Evolutionary conservation across 2,797 vertebrate genomes (phyloP).

Genomic region (Gymnopithys bicolor): DNA sequence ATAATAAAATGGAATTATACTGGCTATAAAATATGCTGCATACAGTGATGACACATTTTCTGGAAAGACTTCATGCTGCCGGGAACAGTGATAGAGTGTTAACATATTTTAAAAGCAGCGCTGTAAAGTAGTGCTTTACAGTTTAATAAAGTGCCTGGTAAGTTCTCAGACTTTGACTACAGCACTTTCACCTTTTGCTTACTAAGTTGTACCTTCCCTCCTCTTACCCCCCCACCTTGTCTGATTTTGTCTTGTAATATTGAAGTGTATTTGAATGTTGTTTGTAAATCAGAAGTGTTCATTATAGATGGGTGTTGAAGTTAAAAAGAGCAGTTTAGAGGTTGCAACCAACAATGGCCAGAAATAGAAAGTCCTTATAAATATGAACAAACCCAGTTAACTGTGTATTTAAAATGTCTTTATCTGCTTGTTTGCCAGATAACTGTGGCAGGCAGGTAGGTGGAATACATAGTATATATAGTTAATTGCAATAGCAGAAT

Average conservation of each 20-base stretch:
- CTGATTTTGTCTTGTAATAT: background rate
- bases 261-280: background rate
- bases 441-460: background rate
- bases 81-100: conserved; percentile 55
- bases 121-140: conserved; percentile 10
- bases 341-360: background rate
- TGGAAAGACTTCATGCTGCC: conserved; percentile 58
- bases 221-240: background rate
- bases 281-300: background rate
- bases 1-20: conserved; percentile 50
- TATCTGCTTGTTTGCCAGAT: background rate
- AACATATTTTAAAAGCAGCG: conserved; percentile 48
- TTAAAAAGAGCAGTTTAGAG: background rate
- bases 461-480: background rate
- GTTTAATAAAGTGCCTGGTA: conserved; percentile 39
- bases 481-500: background rate
- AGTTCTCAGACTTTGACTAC: background rate
- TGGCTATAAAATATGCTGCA: conserved; percentile 33
- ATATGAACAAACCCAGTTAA: background rate
- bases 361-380: background rate
- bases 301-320: background rate
- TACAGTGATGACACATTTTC: conserved; percentile 48
- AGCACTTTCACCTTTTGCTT: background rate
- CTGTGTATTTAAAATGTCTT: background rate
- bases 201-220: background rate